phyloP scores from a whole-genome alignment of 2,888 invertebrate genomes.

The Ceraclea dissimilis region DNA sequence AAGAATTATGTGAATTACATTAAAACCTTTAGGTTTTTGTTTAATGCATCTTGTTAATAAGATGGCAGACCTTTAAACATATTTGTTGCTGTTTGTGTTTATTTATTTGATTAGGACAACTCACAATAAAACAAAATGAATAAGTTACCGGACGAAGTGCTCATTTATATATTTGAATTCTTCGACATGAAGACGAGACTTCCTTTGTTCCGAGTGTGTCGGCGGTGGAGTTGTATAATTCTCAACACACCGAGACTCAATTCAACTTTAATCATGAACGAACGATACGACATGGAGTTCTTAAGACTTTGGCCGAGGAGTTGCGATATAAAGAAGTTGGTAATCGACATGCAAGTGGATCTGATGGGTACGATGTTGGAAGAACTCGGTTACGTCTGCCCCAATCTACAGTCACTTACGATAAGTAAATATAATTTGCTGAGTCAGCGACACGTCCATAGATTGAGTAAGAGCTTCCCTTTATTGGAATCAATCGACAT shows the following conservation, averaged over 20 bases:
- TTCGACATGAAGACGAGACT: conserved; percentile 14
- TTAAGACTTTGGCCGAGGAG: conserved; percentile 10
- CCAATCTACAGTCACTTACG: conserved; percentile 12
- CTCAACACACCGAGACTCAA: conserved; percentile 7
- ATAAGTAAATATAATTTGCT: conserved; percentile 16
- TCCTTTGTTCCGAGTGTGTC: conserved; percentile 9
- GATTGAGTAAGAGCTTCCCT: conserved; percentile 16
- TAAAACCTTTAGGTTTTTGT: no score
- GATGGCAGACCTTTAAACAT: no score
- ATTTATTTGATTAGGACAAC: no score
- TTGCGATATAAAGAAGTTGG: conserved; percentile 8
- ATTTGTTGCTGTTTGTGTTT: no score
- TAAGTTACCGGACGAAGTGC: conserved; percentile 17
- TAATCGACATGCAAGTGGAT: conserved; percentile 13
- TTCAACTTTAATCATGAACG: conserved; percentile 10
- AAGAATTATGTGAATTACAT: no score
- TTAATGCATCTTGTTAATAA: no score
- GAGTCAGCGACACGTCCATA: conserved; percentile 16
- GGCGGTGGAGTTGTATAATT: conserved; percentile 16
- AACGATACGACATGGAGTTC: conserved; percentile 11
- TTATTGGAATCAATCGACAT: conserved; percentile 16
- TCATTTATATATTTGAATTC: conserved; percentile 17
- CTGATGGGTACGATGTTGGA: conserved; percentile 17
- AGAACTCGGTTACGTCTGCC: conserved; percentile 11
- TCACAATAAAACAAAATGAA: conserved; percentile 7